phyloP scores from a whole-genome alignment of 2,888 invertebrate genomes.

The Heliothis peltigera region DNA sequence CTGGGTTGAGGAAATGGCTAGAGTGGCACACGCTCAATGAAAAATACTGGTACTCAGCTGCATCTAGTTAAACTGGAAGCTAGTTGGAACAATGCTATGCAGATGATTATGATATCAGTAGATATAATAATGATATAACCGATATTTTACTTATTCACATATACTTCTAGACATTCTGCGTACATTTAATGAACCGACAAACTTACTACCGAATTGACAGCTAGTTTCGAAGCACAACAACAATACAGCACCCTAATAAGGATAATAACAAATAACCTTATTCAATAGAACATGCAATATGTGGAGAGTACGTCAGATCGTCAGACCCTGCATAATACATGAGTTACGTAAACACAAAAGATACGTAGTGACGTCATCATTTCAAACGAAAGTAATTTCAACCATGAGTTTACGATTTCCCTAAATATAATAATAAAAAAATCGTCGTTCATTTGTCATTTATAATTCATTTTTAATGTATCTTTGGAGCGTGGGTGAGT shows the following conservation, averaged over 20 bases:
- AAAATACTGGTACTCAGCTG: too few relatives aligned
- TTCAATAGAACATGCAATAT: slow-evolving; percentile 3
- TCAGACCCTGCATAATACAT: slow-evolving; percentile 5
- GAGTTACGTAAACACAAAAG: slow-evolving; percentile 6
- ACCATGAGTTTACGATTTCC: slow-evolving; percentile 30
- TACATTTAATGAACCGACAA: not conserved
- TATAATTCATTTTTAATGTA: slow-evolving; percentile 30
- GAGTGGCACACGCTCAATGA: too few relatives aligned
- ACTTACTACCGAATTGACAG: not conserved
- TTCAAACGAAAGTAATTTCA: slow-evolving; percentile 20
- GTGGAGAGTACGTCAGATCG: not conserved
- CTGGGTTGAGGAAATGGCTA: too few relatives aligned
- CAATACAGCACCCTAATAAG: not conserved
- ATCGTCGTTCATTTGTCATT: slow-evolving; percentile 17
- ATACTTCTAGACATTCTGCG: too few relatives aligned
- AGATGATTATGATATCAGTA: too few relatives aligned
- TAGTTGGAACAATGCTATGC: too few relatives aligned
- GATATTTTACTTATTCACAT: too few relatives aligned
- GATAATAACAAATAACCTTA: not conserved
- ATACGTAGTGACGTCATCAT: slow-evolving; percentile 33
- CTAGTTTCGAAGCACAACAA: not conserved
- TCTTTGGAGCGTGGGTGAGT: slow-evolving; percentile 24
- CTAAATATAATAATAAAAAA: slow-evolving; percentile 21
- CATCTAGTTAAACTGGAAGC: too few relatives aligned
- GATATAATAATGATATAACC: too few relatives aligned